Evolutionary conservation across 2,888 invertebrate genomes (phyloP), one percentile per base, ranked within the genome.

Genomic region (Drosophila acutilabella): DNA sequence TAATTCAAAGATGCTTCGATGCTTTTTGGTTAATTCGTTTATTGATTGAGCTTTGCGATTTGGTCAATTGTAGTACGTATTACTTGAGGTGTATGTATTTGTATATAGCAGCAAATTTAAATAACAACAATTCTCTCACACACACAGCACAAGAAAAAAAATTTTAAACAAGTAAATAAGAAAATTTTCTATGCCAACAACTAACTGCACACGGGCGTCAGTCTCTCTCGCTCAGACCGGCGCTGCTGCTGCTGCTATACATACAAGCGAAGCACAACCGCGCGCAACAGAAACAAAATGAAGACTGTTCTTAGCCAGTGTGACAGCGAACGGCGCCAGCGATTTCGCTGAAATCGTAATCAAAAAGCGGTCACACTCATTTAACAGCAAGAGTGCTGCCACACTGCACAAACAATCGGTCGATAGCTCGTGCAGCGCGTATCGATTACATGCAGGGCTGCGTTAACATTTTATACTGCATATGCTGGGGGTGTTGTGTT

Each of bases 171-270:
- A 82, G 74, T 80, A 80, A 78, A 80, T 76, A 74, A 76, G 74
- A 78, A 66, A 81, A 77, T 74, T 64, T 66, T 74, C 56, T 60
- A 68, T 69, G 78, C 69, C 71, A 78, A 74, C 52, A 71, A 78
- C 58, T 62, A 76, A 71, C 67, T 74, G 60, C 74, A 71, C 76
- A 74, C 76, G 70, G 64, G 64, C 59, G 65, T 74, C 71, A 66
- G 74, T 66, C 51, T 64, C 66, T 71, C 45, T 74, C 73, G 59
- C 52, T 74, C 71, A 71, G 71, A 72, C 75, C 64, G 72, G 71
- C 75, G 73, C 44, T 58, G 53, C 40, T 67, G 53, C 50, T 71
- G 41, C 62, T 60, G 51, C 42, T 62, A 62, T 44, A 60, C 68
- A 54, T 60, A 75, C 64, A 72, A 61, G 14, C 64, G 50, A 56